phyloP scores from a whole-genome alignment of 2,113 vertebrate genomes.

The Peromyscus maniculatus region DNA sequence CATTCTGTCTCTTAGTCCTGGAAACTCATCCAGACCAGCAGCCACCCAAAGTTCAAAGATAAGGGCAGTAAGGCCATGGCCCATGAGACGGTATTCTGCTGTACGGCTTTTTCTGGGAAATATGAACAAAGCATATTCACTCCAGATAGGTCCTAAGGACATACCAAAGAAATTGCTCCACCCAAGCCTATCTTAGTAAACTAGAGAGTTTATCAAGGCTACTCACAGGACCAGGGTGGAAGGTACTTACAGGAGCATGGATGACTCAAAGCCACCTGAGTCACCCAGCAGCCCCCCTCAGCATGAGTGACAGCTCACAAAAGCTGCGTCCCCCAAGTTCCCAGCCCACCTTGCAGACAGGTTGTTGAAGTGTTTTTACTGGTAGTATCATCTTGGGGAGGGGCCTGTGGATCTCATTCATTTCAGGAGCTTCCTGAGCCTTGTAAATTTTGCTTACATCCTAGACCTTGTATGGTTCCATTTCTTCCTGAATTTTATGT shows the following conservation, averaged over 20 bases:
- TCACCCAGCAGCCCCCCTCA: not conserved
- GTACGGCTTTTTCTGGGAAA: not conserved
- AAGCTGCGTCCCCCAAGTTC: not conserved
- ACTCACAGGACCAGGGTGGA: not conserved
- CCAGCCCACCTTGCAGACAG: not conserved
- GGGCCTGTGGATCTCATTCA: not conserved
- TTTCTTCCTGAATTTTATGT: not conserved
- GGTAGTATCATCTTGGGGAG: not conserved
- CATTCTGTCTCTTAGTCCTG: not conserved
- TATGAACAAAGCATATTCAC: not conserved
- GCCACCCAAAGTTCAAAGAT: slow-evolving; percentile 4
- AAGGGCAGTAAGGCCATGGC: not conserved
- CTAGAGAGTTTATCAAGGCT: not conserved
- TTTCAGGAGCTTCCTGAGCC: not conserved
- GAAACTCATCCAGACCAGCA: not conserved
- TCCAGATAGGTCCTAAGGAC: not conserved
- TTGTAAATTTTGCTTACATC: not conserved
- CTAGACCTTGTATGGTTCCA: not conserved
- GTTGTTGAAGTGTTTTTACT: not conserved
- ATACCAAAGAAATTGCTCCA: not conserved
- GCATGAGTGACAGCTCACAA: not conserved
- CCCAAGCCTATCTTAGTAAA: not conserved
- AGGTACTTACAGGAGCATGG: no score
- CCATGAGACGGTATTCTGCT: not conserved
- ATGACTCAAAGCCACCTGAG: not conserved